Conservation (phyloP, 2,797 vertebrate species). For the Enteromius paludinosus region DNA sequence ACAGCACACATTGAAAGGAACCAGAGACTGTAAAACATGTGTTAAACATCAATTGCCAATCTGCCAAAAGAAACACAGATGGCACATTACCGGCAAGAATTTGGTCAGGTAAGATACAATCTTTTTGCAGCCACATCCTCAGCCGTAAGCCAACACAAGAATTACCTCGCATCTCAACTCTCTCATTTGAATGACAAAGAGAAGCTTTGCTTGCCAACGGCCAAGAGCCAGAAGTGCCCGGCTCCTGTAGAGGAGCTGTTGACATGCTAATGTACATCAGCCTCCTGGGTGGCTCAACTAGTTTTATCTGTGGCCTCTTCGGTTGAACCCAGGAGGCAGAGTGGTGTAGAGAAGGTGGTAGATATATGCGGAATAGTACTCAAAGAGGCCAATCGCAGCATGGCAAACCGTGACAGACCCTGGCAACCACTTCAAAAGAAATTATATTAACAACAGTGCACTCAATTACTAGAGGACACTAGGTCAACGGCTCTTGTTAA, state of each 20-base stretch:
- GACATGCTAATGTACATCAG: slow-evolving; percentile 75
- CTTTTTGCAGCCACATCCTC: slow-evolving; percentile 9
- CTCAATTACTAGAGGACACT: slow-evolving; percentile 28
- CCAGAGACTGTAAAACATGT: slow-evolving; percentile 26
- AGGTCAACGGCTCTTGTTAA: slow-evolving; percentile 29
- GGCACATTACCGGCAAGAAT: background rate
- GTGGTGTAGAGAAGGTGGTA: slow-evolving; percentile 36
- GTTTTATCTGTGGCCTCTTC: slow-evolving; percentile 62
- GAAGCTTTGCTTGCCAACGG: slow-evolving; percentile 12
- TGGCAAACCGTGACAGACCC: slow-evolving; percentile 46
- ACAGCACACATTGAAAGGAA: slow-evolving; percentile 39
- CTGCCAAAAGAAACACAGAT: background rate
- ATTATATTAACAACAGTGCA: slow-evolving; percentile 22
- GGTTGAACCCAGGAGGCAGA: slow-evolving; percentile 58
- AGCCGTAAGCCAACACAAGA: slow-evolving; percentile 5
- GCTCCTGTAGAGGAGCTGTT: slow-evolving; percentile 56
- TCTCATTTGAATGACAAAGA: slow-evolving; percentile 37
- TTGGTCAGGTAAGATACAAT: slow-evolving; percentile 20
- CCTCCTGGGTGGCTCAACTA: slow-evolving; percentile 50
- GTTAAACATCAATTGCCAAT: slow-evolving; percentile 20
- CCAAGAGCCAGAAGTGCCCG: slow-evolving; percentile 4
- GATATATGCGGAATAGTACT: slow-evolving; percentile 45
- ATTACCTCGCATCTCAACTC: slow-evolving; percentile 3
- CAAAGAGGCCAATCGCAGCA: slow-evolving; percentile 39
- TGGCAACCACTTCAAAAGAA: slow-evolving; percentile 52